Evolutionary conservation across 2,888 invertebrate species (phyloP).

Genomic region (Glyphotaelius pellucidus): DNA sequence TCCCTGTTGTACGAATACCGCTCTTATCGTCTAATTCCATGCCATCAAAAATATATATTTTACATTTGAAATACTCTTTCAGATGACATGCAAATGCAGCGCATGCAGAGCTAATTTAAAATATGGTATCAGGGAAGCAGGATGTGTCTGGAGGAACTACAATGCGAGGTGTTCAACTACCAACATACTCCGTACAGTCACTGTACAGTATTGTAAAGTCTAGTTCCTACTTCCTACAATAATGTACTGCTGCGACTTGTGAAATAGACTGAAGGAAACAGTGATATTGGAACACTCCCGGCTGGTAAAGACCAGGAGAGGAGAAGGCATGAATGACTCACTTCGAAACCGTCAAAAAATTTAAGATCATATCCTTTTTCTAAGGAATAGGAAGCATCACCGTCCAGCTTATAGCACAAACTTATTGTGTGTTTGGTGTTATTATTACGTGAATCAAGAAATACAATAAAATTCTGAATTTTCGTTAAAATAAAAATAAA

Average conservation of each 20-base stretch:
- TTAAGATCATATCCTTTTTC: neutral
- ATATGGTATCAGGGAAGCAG: constrained; percentile 48
- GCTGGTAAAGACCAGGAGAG: constrained; percentile 41
- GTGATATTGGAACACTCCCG: constrained; percentile 44
- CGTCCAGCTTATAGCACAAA: no score
- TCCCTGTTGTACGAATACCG: neutral
- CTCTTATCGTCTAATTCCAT: neutral
- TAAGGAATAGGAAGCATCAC: neutral
- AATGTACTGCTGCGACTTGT: constrained; percentile 24
- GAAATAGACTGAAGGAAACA: constrained; percentile 52
- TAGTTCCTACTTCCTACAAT: neutral
- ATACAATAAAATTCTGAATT: no score
- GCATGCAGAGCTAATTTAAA: constrained; percentile 49
- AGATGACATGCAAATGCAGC: constrained; percentile 16
- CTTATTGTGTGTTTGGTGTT: no score
- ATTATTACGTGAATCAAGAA: no score
- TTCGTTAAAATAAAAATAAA: no score
- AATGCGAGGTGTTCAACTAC: constrained; percentile 24
- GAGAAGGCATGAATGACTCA: constrained; percentile 6
- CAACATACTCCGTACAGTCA: neutral
- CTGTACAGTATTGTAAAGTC: neutral
- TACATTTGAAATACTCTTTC: neutral
- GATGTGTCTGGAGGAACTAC: constrained; percentile 45
- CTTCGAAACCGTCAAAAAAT: no score
- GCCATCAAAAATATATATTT: neutral